phyloP scores from a whole-genome alignment of 1,140 invertebrate genomes.

The Paracyclopina nana region DNA sequence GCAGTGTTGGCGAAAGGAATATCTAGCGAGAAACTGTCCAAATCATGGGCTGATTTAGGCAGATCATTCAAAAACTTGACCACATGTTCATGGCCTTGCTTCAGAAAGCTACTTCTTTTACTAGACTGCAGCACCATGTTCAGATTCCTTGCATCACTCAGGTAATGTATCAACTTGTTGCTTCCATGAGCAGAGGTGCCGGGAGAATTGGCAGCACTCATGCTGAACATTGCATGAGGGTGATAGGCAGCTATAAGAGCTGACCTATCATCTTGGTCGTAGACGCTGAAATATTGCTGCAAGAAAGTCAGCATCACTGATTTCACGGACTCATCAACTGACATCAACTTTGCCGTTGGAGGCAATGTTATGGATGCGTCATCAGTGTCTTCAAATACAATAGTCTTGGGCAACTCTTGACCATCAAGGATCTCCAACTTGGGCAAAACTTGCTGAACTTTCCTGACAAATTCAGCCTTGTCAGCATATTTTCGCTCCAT shows the following conservation, averaged over 20 bases:
- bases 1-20: constrained; percentile 22
- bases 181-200: too few species aligned
- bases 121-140: constrained; percentile 36
- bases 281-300: constrained; percentile 59
- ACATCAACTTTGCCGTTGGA: constrained; percentile 40
- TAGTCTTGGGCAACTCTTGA: constrained; percentile 45
- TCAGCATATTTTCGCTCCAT: too few species aligned
- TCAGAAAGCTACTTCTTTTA: constrained; percentile 40
- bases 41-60: constrained; percentile 55
- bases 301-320: constrained; percentile 48
- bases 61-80: constrained; percentile 52
- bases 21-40: constrained; percentile 59
- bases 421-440: too few species aligned
- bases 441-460: too few species aligned
- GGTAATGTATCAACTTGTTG: too few species aligned
- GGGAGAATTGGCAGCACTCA: too few species aligned
- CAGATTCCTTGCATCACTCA: constrained; percentile 51
- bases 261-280: constrained; percentile 55
- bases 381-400: constrained; percentile 53
- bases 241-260: constrained; percentile 64
- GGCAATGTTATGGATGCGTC: constrained; percentile 37
- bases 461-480: too few species aligned
- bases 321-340: constrained; percentile 40
- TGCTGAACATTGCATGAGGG: constrained; percentile 53
- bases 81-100: constrained; percentile 40